Evolutionary conservation across 2,113 vertebrate species (phyloP), one percentile per base, ranked within the genome.

Genomic region (Callopanchax toddi): DNA sequence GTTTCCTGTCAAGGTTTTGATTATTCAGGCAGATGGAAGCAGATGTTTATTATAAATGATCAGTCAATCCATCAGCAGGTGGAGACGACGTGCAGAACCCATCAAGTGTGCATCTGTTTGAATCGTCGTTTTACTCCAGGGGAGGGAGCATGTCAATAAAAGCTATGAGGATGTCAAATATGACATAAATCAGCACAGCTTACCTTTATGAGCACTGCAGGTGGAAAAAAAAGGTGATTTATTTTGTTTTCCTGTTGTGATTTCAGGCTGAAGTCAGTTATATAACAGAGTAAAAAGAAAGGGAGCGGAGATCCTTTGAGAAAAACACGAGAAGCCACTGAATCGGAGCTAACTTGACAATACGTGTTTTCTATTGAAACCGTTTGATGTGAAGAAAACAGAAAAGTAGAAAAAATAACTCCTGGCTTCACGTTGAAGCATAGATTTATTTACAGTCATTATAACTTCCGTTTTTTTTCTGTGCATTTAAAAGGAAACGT

Each of bases 351-450:
- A 68, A 66, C 53, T 77, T 73, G 79, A 79, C 71, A 56, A 52
- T 2, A 23, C 79, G 74, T 81, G 85, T 82, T 79, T 79, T 18
- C 22, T 11, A 76, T 67, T 67, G 60, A 80, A 76, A 71, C 64
- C 62, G 74, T 78, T 86, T 78, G 62, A 87, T 75, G 62, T 76
- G 56, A 60, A 81, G 70, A 58, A 69, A 80, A 68, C 54, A 70
- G 15, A 74, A 76, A 25, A 17, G 36, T 25, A 54, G 48, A 46
- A 79, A 59, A 83, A 70, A 66, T 40, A 63, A 59, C 72, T 79
- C 44, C 56, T 61, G 70, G 79, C 65, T 66, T 64, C 67, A 59
- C 5, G 15, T 61, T 44, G 69, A 79, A 71, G 76, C 22, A 45
- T 17, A 17, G 37, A 60, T 44, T 74, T 53, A 45, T 73, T 72